Percentiles rank a stretch among this genome's conserved stretches.
Conservation (phyloP, 2,113 vertebrate genomes). For the Lampris megalopsis region DNA sequence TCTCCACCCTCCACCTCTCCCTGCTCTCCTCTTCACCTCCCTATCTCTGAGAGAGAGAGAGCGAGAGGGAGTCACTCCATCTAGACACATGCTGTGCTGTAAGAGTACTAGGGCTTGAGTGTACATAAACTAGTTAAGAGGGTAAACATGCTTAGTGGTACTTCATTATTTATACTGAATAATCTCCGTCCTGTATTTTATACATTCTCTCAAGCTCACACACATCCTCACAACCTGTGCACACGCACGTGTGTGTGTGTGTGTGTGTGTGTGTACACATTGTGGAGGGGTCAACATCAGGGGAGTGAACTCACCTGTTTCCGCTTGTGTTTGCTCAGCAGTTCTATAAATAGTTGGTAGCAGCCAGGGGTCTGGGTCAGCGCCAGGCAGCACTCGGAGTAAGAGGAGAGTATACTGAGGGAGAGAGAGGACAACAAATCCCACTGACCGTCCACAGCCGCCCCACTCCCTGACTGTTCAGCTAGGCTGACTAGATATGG, state of each 20-base stretch:
- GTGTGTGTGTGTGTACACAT: not conserved
- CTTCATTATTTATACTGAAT: slow-evolving; percentile 13
- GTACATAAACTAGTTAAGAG: slow-evolving; percentile 43
- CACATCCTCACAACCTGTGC: not conserved
- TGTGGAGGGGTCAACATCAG: not conserved
- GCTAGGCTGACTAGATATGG: slow-evolving; percentile 40
- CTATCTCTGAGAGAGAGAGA: not conserved
- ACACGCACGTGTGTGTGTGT: too few relatives aligned
- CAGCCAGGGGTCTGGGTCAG: slow-evolving; percentile 88
- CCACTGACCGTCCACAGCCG: slow-evolving; percentile 16
- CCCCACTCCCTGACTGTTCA: slow-evolving; percentile 15
- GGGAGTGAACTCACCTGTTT: slow-evolving; percentile 86
- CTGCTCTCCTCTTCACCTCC: slow-evolving; percentile 19
- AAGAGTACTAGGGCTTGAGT: slow-evolving; percentile 31
- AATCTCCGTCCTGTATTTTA: not conserved
- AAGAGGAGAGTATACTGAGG: slow-evolving; percentile 94
- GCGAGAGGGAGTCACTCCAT: not conserved
- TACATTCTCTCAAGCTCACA: not conserved
- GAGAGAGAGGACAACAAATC: slow-evolving; percentile 54
- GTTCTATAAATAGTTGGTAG: slow-evolving; percentile 89
- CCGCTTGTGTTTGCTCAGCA: slow-evolving; percentile 89
- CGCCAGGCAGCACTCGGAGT: slow-evolving; percentile 88
- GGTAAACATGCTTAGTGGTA: slow-evolving; percentile 46
- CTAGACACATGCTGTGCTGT: slow-evolving; percentile 45
- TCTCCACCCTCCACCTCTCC: not conserved